Percentiles rank a stretch among this genome's conserved stretches.
Conservation (phyloP, 2,888 invertebrate genomes). For the Metellina segmentata region DNA sequence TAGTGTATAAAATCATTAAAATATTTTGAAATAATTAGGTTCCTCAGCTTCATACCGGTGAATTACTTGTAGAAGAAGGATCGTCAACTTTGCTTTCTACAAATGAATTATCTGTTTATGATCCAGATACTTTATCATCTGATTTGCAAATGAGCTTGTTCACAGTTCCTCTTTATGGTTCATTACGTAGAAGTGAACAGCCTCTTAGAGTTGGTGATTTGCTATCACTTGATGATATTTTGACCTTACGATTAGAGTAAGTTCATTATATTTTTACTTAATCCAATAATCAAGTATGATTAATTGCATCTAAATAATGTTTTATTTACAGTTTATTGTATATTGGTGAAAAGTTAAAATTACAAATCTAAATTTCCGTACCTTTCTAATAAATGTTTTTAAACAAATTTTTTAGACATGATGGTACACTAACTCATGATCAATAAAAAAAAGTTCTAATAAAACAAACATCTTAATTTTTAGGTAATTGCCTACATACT, state of each 20-base stretch:
- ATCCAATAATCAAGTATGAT: too few species aligned
- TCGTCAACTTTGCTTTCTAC: slow-evolving; percentile 80
- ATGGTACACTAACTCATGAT: too few species aligned
- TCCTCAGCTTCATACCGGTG: slow-evolving; percentile 79
- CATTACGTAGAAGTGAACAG: slow-evolving; percentile 80
- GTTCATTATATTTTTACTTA: not conserved
- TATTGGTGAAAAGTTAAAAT: too few species aligned
- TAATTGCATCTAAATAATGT: too few species aligned
- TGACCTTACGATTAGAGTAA: slow-evolving; percentile 73
- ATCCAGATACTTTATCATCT: slow-evolving; percentile 80
- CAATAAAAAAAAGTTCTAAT: too few species aligned
- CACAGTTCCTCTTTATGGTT: slow-evolving; percentile 80
- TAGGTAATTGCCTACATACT: too few species aligned
- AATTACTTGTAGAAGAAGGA: slow-evolving; percentile 80
- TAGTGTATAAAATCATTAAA: too few species aligned
- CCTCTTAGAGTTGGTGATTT: slow-evolving; percentile 79
- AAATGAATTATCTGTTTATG: slow-evolving; percentile 80
- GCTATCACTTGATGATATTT: slow-evolving; percentile 79
- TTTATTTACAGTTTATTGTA: too few species aligned
- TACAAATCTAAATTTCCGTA: too few species aligned
- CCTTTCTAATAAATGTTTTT: too few species aligned
- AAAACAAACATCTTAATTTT: too few species aligned
- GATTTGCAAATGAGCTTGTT: slow-evolving; percentile 80
- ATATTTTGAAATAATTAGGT: slow-evolving; percentile 67
- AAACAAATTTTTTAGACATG: too few species aligned